A percentile compares a stretch with the other conserved stretches of the same genome.
Evolutionary conservation across 2,888 invertebrate species (phyloP).

Genomic region (Drosophila mettleri): DNA sequence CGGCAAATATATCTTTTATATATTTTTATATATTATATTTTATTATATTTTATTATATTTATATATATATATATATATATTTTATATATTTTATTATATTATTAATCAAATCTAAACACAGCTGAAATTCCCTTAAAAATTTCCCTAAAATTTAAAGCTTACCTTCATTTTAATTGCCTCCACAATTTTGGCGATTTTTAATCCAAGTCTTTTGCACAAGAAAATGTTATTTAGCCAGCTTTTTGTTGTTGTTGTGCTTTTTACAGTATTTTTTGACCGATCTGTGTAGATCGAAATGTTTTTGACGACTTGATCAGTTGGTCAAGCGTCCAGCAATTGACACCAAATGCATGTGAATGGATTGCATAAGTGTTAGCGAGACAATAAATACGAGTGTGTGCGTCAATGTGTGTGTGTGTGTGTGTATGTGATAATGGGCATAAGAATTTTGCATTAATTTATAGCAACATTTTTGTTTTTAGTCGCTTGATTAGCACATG

Average conservation of each 20-base stretch:
- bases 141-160: constrained; percentile 16
- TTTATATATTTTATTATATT: no score
- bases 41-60: no score
- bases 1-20: no score
- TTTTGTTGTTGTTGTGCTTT: constrained; percentile 32
- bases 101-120: no score
- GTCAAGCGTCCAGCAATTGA: constrained; percentile 58
- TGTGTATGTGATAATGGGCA: neutral
- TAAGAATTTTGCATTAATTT: constrained; percentile 44
- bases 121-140: neutral
- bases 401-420: constrained; percentile 2
- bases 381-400: neutral
- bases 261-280: constrained; percentile 9
- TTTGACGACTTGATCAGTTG: constrained; percentile 57
- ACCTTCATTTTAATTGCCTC: constrained; percentile 85
- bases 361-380: constrained; percentile 37
- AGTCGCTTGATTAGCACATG: constrained; percentile 57
- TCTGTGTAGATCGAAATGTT: constrained; percentile 31
- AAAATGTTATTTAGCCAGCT: constrained; percentile 53
- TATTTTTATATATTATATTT: no score
- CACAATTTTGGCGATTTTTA: constrained; percentile 85
- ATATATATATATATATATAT: no score
- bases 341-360: constrained; percentile 49
- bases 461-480: constrained; percentile 38
- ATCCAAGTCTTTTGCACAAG: constrained; percentile 75